Evolutionary conservation across 1,140 invertebrate genomes (phyloP).

Genomic region (Trinorchestia longiramus): DNA sequence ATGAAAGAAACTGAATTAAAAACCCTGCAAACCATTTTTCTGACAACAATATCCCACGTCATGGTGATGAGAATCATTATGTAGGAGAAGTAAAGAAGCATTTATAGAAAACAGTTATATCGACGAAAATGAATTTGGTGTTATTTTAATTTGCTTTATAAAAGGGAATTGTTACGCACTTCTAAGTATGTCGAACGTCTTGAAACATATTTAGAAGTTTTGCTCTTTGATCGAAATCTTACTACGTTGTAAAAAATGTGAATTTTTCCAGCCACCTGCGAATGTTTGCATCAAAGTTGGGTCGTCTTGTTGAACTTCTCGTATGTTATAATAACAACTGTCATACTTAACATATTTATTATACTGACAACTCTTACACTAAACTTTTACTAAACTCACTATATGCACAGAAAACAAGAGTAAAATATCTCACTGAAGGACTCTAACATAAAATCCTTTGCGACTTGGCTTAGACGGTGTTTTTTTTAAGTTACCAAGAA

Average conservation of each 20-base stretch:
- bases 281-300: too few species aligned
- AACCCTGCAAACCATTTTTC: neutral
- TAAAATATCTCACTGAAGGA: too few species aligned
- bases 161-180: neutral
- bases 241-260: neutral
- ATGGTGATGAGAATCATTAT: neutral
- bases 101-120: neutral
- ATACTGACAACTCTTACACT: too few species aligned
- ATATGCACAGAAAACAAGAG: too few species aligned
- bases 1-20: neutral
- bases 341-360: too few species aligned
- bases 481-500: too few species aligned
- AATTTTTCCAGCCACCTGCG: neutral
- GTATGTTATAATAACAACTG: too few species aligned
- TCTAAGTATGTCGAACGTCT: neutral
- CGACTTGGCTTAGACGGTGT: too few species aligned
- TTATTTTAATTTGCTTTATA: neutral
- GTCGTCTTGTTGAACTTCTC: too few species aligned
- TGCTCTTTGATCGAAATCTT: neutral
- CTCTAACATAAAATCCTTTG: too few species aligned
- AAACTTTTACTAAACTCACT: too few species aligned
- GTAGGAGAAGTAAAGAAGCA: neutral
- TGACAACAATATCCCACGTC: neutral
- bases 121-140: neutral
- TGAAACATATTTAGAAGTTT: neutral